Percentiles rank a stretch among this genome's conserved stretches.
These are phyloP conservation scores for Microcebus murinus DNA, from an alignment of 2,113 vertebrate species.

Conservation along the genomic window DNA sequence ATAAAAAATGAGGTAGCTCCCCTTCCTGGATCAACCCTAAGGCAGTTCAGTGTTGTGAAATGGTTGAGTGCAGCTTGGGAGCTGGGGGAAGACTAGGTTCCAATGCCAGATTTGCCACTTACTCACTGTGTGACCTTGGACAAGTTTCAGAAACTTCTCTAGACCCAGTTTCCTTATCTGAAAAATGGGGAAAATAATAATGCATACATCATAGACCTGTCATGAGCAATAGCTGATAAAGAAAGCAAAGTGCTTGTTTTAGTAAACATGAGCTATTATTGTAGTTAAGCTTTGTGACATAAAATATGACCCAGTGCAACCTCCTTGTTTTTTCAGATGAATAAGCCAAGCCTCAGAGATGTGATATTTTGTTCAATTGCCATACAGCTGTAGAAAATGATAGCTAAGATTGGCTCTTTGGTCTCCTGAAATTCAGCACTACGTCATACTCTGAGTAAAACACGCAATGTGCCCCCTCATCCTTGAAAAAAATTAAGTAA, in stretches of 20 bases:
- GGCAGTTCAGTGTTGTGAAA: neutral
- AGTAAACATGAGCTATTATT: neutral
- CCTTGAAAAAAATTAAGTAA: conserved; percentile 2
- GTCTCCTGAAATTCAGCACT: neutral
- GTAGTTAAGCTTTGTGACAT: neutral
- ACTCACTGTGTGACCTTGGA: neutral
- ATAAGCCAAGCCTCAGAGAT: neutral
- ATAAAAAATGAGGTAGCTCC: neutral
- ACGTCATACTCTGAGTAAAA: neutral
- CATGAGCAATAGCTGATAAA: neutral
- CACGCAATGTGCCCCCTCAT: neutral
- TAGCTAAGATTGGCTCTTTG: neutral
- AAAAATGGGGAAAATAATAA: neutral
- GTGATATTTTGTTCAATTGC: neutral
- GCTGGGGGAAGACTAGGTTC: neutral
- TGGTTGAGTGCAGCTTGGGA: neutral
- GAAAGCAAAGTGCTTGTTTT: neutral
- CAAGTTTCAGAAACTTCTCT: conserved; percentile 36
- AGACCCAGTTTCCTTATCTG: neutral
- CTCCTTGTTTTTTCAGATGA: neutral
- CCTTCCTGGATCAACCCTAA: neutral
- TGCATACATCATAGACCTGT: neutral
- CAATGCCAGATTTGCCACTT: neutral
- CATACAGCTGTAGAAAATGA: neutral
- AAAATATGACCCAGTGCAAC: neutral